These are phyloP conservation scores for Poecilus cupreus DNA, from an alignment of 2,888 invertebrate genomes.

Conservation along the genomic window DNA sequence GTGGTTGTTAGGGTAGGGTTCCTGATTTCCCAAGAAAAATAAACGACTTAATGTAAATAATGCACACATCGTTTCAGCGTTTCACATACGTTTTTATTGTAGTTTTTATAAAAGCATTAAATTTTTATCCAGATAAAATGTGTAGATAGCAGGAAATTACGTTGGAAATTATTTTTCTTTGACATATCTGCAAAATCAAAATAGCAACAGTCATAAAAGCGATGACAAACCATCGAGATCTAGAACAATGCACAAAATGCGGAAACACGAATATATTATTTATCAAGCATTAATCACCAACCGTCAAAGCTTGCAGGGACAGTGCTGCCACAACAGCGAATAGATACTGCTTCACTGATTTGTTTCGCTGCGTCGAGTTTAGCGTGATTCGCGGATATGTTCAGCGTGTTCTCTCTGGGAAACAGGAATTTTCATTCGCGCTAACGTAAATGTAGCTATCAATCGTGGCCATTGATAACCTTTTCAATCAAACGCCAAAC, in stretches of 20 bases:
- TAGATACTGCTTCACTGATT: constrained; percentile 7
- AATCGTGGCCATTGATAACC: constrained; percentile 9
- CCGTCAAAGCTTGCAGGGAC: neutral
- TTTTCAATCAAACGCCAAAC: constrained; percentile 33
- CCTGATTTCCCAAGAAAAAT: too few relatives aligned
- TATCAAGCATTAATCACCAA: constrained; percentile 12
- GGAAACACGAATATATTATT: constrained; percentile 23
- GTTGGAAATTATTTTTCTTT: neutral
- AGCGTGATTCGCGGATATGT: neutral
- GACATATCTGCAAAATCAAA: neutral
- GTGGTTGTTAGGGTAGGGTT: too few relatives aligned
- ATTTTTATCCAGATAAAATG: too few relatives aligned
- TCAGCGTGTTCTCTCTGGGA: neutral
- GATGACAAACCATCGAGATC: constrained; percentile 5
- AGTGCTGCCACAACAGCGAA: neutral
- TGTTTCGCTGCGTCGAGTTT: neutral
- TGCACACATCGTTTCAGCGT: too few relatives aligned
- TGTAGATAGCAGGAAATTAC: neutral
- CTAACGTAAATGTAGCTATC: constrained; percentile 18
- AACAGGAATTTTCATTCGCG: neutral
- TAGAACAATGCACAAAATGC: constrained; percentile 21
- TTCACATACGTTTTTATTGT: too few relatives aligned
- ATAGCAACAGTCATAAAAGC: constrained; percentile 1
- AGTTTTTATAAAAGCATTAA: too few relatives aligned
- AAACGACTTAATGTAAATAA: too few relatives aligned